Evolutionary conservation across 2,113 vertebrate genomes (phyloP).

Genomic region (Fulmarus glacialis): DNA sequence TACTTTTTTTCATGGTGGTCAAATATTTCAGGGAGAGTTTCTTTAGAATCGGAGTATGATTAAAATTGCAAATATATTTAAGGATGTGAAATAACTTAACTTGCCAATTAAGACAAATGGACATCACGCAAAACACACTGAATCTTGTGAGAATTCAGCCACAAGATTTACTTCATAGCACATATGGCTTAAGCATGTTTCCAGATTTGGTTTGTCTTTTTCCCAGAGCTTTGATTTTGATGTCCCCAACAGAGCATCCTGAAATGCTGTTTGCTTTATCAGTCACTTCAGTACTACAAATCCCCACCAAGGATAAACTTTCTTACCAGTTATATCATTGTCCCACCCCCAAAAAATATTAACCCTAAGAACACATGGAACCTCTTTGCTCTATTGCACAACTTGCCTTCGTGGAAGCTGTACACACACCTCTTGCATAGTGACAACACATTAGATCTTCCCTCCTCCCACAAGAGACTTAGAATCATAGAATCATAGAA

Average conservation of each 20-base stretch:
- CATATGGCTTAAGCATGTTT: background rate
- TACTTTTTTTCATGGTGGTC: background rate
- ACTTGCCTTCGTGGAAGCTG: background rate
- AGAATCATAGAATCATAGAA: too few species aligned
- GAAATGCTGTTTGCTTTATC: background rate
- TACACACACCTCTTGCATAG: background rate
- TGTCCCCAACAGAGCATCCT: background rate
- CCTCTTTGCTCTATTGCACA: background rate
- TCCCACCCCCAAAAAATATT: background rate
- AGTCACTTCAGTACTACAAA: background rate
- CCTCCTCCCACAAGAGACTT: background rate
- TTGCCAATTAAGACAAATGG: background rate
- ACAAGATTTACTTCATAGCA: background rate
- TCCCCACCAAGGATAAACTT: background rate
- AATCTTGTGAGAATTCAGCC: background rate
- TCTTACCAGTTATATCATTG: background rate
- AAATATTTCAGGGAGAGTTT: background rate
- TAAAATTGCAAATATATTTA: background rate
- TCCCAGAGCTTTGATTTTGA: background rate
- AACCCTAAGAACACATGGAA: background rate
- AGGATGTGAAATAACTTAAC: background rate
- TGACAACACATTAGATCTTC: background rate
- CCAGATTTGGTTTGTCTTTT: background rate
- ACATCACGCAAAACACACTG: background rate
- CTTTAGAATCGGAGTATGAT: background rate